Evolutionary conservation across 2,888 invertebrate genomes (phyloP).

Genomic region (Phengaris alcon): DNA sequence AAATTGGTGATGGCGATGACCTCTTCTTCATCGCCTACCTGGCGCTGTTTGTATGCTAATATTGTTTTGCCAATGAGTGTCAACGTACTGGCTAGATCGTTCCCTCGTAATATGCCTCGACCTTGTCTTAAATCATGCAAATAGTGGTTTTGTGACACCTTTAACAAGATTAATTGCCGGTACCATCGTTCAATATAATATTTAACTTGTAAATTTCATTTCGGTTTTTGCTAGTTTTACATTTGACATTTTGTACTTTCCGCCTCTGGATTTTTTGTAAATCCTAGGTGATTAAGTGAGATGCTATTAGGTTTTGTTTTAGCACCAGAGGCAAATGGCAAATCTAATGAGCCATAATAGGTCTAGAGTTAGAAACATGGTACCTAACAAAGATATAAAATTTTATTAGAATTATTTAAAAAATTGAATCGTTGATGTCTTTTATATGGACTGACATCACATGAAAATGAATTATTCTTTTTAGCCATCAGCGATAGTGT

Average conservation of each 20-base stretch:
- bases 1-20: constrained; percentile 64
- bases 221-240: not conserved
- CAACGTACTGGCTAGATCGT: constrained; percentile 59
- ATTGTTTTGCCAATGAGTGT: constrained; percentile 61
- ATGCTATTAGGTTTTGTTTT: not conserved
- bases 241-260: not conserved
- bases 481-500: not conserved
- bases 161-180: not conserved
- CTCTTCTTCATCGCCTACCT: constrained; percentile 64
- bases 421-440: not conserved
- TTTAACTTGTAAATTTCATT: not conserved
- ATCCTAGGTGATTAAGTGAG: not conserved
- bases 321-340: not conserved
- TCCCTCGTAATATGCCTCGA: constrained; percentile 57
- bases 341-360: not conserved
- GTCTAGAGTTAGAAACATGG: not conserved
- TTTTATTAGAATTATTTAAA: not conserved
- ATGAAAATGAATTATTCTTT: not conserved
- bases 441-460: not conserved
- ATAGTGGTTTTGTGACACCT: constrained; percentile 17
- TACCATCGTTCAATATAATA: not conserved
- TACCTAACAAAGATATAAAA: not conserved
- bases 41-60: constrained; percentile 70
- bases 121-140: constrained; percentile 32
- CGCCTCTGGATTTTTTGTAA: not conserved